Percentiles rank a stretch among this genome's conserved stretches.
Conservation (phyloP, 2,113 vertebrate genomes). For the Nothobranchius furzeri region DNA sequence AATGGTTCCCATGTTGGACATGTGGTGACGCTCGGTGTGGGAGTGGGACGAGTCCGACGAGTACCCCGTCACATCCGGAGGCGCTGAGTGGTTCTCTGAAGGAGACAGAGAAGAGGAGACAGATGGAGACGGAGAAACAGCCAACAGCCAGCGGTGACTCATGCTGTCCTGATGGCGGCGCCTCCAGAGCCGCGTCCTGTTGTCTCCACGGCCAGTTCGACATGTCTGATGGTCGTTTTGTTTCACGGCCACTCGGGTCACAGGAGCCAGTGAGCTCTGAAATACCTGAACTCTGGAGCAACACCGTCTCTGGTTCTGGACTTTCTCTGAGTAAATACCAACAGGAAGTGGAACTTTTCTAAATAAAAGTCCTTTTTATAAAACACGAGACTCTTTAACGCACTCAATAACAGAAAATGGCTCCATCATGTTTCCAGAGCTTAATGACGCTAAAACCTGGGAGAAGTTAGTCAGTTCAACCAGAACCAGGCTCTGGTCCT, state of each 20-base stretch:
- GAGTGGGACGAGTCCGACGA: slow-evolving; percentile 86
- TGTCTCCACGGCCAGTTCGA: slow-evolving; percentile 23
- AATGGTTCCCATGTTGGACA: slow-evolving; percentile 93
- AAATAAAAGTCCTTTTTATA: too few species aligned
- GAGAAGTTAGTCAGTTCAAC: too few species aligned
- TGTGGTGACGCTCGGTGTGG: slow-evolving; percentile 93
- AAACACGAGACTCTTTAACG: too few species aligned
- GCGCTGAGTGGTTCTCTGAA: slow-evolving; percentile 95
- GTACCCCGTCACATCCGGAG: slow-evolving; percentile 97
- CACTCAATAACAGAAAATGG: too few species aligned
- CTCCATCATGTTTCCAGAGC: too few species aligned
- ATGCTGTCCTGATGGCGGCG: slow-evolving; percentile 13
- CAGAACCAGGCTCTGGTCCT: too few species aligned
- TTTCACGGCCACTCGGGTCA: slow-evolving; percentile 22
- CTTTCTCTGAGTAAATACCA: not conserved
- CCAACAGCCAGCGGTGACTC: slow-evolving; percentile 21
- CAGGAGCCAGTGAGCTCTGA: slow-evolving; percentile 4
- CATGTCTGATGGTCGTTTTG: slow-evolving; percentile 8
- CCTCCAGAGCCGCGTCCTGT: slow-evolving; percentile 10
- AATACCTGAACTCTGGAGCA: not conserved
- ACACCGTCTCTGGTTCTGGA: not conserved
- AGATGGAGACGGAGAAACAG: slow-evolving; percentile 30
- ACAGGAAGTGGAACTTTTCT: too few species aligned
- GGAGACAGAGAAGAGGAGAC: slow-evolving; percentile 7
- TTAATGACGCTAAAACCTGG: too few species aligned